Conservation (phyloP, 1,140 invertebrate genomes). For the Lepidurus apus region DNA sequence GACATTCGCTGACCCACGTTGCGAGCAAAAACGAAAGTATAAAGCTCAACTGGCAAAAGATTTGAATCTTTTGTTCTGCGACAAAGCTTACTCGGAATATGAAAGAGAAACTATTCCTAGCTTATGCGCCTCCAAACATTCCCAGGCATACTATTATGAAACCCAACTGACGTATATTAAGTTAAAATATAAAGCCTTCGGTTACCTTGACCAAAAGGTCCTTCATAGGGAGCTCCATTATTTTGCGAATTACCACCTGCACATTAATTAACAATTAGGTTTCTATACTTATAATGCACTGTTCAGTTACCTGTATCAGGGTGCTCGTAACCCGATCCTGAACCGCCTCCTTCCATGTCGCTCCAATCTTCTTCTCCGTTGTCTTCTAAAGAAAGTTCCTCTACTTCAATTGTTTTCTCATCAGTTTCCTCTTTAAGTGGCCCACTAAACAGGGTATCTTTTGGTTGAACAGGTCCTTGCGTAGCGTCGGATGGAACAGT, state of each 20-base stretch:
- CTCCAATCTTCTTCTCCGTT: conserved; percentile 7
- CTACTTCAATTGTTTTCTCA: background rate
- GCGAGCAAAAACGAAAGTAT: background rate
- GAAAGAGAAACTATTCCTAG: background rate
- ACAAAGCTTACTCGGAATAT: conserved; percentile 13
- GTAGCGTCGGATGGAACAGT: background rate
- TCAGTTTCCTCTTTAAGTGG: background rate
- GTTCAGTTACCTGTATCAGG: background rate
- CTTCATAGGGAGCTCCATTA: background rate
- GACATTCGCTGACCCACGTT: no score
- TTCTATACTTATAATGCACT: background rate
- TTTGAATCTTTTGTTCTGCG: background rate
- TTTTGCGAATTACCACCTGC: background rate
- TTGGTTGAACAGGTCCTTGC: background rate
- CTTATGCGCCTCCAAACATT: background rate
- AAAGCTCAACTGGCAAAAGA: background rate
- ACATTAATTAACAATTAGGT: background rate
- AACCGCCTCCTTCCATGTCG: background rate
- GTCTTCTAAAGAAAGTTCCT: conserved; percentile 6
- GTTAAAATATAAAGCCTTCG: background rate
- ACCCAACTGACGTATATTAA: no score
- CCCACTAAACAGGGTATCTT: background rate
- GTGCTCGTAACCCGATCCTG: background rate
- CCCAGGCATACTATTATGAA: no score
- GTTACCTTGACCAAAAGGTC: background rate